Base-by-base conservation (phyloP, 1,140 invertebrate genomes). In the Coptotermes formosanus region DNA sequence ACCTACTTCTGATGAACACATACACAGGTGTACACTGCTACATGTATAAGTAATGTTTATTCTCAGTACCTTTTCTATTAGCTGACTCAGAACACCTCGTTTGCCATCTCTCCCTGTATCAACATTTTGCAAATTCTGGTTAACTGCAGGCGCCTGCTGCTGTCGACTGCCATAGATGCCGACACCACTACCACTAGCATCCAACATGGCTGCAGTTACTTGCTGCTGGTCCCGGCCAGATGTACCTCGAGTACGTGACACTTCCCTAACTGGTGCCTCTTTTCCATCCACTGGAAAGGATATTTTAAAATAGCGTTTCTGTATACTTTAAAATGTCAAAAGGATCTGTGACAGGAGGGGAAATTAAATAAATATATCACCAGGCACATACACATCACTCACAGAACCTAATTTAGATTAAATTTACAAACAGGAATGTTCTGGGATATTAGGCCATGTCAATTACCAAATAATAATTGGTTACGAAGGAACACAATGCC, bases 11-110 rank as follows among this genome's bases (percentile, higher is more conserved):
- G 3, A 48, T 48, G 45, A 12, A 16, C 11, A 48, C 45, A 48
- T 3, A 55, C 21, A 1, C 52, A 55, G 52, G 52, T 1, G 6
- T 16, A 55, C 19, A 55, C 52, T 4, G 52, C 19, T 19, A 16
- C 52, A 55, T 21, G 19, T 21, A 16, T 55, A 9, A 19, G 19
- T 19, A 55, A 75, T 75, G 64, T 25, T 64, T 25, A 30, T 25
- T n/a, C 64, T n/a, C 25, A 75, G 11, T 75, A 92, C 92, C 88
- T 93, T 93, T 43, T 93, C 93, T 9, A 93, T 93, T 43, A 93
- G 87, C 86, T 94, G 93, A 87, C 91, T 92, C 25, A 93, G 89
- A 2, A 93, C 91, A 8, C 92, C 92, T 9, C 91, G 89, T 85
- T 92, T 92, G 6, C 48, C 38, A 45, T 85, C 69, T 85, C 83